phyloP scores from a whole-genome alignment of 2,113 vertebrate genomes.

The Gnathonemus echidnorhynchus region DNA sequence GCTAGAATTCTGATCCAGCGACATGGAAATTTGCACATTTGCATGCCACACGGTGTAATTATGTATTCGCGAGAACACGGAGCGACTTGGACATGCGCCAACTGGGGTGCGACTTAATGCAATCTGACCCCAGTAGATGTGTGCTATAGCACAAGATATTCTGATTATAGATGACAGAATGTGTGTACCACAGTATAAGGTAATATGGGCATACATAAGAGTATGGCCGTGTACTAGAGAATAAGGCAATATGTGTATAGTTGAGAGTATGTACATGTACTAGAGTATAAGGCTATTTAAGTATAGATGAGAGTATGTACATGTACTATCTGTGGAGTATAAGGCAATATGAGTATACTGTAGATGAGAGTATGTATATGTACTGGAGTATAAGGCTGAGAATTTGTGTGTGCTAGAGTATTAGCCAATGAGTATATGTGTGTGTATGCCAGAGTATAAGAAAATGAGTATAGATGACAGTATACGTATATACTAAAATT shows the following conservation, averaged over 20 bases:
- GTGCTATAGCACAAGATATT: background rate
- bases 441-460: background rate
- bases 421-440: background rate
- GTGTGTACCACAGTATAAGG: background rate
- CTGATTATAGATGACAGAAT: background rate
- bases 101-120: slow-evolving; percentile 10
- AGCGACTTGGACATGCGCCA: background rate
- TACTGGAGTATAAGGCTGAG: background rate
- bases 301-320: background rate
- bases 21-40: background rate
- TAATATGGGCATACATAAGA: background rate
- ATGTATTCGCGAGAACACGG: background rate
- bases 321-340: background rate
- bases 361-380: background rate
- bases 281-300: background rate
- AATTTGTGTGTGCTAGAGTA: background rate
- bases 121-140: background rate
- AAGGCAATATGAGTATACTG: background rate
- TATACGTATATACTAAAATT: background rate
- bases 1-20: background rate
- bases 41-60: slow-evolving; percentile 14
- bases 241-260: background rate
- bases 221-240: background rate
- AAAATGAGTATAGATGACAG: background rate
- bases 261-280: background rate